Evolutionary conservation across 2,113 vertebrate species (phyloP).

Genomic region (Trogon melanurus): DNA sequence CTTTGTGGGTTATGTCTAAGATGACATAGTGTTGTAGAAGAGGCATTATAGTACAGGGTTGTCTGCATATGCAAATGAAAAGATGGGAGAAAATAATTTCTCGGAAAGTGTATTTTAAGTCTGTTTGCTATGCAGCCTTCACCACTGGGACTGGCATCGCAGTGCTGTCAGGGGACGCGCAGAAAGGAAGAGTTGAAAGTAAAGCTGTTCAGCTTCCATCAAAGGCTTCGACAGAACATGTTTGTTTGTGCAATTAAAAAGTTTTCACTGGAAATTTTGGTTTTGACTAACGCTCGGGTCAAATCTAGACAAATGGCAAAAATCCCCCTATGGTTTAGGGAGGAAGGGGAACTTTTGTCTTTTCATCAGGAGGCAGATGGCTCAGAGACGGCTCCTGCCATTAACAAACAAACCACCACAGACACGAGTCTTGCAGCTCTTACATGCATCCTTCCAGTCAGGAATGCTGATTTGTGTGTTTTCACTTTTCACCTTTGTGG

Average conservation of each 20-base stretch:
- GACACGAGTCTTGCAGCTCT: background rate
- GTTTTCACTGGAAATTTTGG: background rate
- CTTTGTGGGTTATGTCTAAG: background rate
- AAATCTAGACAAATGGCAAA: background rate
- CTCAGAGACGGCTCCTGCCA: background rate
- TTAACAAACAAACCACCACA: background rate
- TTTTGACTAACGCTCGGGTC: background rate
- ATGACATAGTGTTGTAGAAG: background rate
- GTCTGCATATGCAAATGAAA: background rate
- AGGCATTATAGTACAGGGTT: background rate
- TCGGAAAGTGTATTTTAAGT: constrained; percentile 11
- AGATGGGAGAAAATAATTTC: background rate
- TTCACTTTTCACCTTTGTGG: background rate
- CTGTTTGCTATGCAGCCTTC: background rate
- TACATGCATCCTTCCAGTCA: background rate
- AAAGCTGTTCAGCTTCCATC: background rate
- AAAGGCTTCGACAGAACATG: background rate
- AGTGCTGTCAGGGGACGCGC: background rate
- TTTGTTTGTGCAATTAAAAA: constrained; percentile 12
- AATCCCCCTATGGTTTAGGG: background rate
- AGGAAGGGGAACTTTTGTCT: background rate
- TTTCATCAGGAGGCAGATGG: background rate
- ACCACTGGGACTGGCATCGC: background rate
- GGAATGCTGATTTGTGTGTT: background rate
- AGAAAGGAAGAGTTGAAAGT: constrained; percentile 23